Evolutionary conservation across 1,140 invertebrate genomes (phyloP), one percentile per base, ranked within the genome.

Genomic region (Trachelipus rathkii): DNA sequence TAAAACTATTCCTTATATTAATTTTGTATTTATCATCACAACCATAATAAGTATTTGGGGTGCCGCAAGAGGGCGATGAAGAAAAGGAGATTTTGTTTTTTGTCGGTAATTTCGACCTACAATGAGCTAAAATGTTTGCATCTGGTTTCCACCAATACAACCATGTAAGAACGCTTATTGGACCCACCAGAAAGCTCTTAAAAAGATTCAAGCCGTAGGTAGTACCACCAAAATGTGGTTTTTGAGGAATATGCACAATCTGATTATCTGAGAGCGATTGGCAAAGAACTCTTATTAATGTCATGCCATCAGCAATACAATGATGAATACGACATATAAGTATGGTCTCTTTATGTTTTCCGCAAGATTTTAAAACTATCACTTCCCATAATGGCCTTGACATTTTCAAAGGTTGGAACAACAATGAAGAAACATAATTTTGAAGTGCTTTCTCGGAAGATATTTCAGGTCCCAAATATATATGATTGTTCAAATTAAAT

Each of bases 351-450:
- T 83, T 81, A 10, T 84, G 82, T 15, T 83, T 81, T 7, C 86
- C 87, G 77, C 84, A 85, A 72, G 86, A 84, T n/a, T 83, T 81
- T 13, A 89, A 77, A 3, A 89, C 84, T 50, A 87, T 86, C 9
- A 89, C 84, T 79, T 90, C 88, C 89, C 89, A 90, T 2, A 88
- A 83, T 0, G 88, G 87, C 73, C 85, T 84, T 10, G 86, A 83
- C 13, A 81, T 70, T 0, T 85, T 79, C 24, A 89, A 78, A 1
- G 84, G 84, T 70, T 86, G 83, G 0, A 81, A 83, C 43, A 88
- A 83, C 44, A 89, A 83, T 7, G 82, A 78, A 9, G 84, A 84
- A 1, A 89, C 82, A 79, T 87, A 88, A 13, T 84, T 82, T 81
- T 86, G 83, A 11, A 88, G 82, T 45, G 86, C 83, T 46, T 83